Evolutionary conservation across 2,113 vertebrate species (phyloP), one percentile per base, ranked within the genome.

Genomic region (Regulus satrapa): DNA sequence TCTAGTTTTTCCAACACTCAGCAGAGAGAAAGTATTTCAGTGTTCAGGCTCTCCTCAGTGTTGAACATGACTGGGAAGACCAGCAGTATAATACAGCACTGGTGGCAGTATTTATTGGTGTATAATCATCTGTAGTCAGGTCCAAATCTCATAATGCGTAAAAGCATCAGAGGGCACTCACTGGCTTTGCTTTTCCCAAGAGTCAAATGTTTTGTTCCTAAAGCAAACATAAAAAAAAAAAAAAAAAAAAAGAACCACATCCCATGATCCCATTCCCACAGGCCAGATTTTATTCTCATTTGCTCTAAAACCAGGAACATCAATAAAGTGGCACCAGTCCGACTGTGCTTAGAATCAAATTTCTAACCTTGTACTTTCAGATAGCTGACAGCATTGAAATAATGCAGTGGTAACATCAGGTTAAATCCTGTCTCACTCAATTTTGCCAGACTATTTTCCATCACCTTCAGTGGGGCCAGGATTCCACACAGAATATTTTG

Each of bases 261-360:
- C 41, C 36, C 41, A 40, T 69, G 31, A 63, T 74, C 23, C 74
- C 51, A 43, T 76, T 88, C 55, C 51, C 72, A 85, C 63, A 90
- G 64, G 48, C 8, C 61, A 93, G 74, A 45, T 86, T 96, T 96
- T 92, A 76, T 74, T 94, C 72, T 93, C 25, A 12, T 96, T 84
- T 94, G 20, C 56, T 81, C 64, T 90, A 84, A 89, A 67, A 8
- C 40, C 13, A 32, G 80, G 34, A 95, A 91, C 66, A 69, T 91
- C 88, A 81, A 68, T 84, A 92, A 93, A 71, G 68, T 74, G 82
- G 64, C 92, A 95, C 51, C 68, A 72, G 63, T 43, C 58, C 2
- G 29, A 84, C 88, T 68, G 59, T 10, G 5, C 56, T 90, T 74
- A 84, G 76, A 94, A 81, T 95, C 79, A 81, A 52, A 71, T 78